Conservation (phyloP, 2,888 invertebrate species). For the Melolontha melolontha region DNA sequence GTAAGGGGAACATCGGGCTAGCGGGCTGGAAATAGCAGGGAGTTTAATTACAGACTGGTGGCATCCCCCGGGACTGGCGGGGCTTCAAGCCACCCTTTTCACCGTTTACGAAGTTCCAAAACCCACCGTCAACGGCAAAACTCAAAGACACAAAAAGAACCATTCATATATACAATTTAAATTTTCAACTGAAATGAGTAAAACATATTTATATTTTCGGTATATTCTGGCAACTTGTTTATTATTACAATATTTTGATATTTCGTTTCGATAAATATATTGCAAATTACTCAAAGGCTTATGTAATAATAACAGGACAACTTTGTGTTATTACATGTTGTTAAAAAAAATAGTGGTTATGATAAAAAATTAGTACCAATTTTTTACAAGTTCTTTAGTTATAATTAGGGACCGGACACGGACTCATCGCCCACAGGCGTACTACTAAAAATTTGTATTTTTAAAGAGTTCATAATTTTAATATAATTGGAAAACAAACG, state of each 20-base stretch:
- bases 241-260: slow-evolving; percentile 23
- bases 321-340: not conserved
- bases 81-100: slow-evolving; percentile 58
- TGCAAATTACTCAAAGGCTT: slow-evolving; percentile 16
- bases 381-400: too few relatives aligned
- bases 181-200: slow-evolving; percentile 35
- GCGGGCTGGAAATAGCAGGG: slow-evolving; percentile 58
- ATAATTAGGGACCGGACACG: too few relatives aligned
- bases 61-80: slow-evolving; percentile 62
- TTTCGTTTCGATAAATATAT: slow-evolving; percentile 20
- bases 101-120: slow-evolving; percentile 48
- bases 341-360: too few relatives aligned
- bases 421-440: too few relatives aligned
- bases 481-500: too few relatives aligned
- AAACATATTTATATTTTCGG: not conserved
- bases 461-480: too few relatives aligned
- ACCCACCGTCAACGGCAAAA: slow-evolving; percentile 51
- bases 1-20: slow-evolving; percentile 56
- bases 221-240: slow-evolving; percentile 5
- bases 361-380: too few relatives aligned
- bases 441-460: too few relatives aligned
- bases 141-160: slow-evolving; percentile 51
- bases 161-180: slow-evolving; percentile 47
- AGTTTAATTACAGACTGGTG: slow-evolving; percentile 66
- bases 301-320: slow-evolving; percentile 5